Percentiles rank a stretch among this genome's conserved stretches.
These are phyloP conservation scores for Aplodontia rufa DNA, from an alignment of 2,113 vertebrate genomes.

Conservation along the genomic window DNA sequence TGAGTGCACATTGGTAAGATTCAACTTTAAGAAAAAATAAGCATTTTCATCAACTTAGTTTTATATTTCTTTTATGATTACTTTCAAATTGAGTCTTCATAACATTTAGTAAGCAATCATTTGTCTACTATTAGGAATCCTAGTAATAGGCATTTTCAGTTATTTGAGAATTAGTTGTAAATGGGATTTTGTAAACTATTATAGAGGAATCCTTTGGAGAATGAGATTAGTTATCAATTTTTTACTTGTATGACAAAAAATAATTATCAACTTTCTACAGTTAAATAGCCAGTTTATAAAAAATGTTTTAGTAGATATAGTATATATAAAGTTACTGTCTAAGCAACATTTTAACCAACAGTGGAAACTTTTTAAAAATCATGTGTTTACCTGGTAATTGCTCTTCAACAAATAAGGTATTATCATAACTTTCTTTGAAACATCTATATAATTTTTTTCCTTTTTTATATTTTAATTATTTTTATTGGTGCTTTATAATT, in stretches of 20 bases:
- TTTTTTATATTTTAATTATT: no score
- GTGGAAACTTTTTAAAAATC: background rate
- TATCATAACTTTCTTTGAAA: background rate
- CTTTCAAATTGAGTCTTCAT: background rate
- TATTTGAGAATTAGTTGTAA: slow-evolving; percentile 23
- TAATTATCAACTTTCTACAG: background rate
- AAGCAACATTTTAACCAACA: background rate
- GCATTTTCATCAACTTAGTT: background rate
- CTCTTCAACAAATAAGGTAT: background rate
- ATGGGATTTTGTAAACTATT: slow-evolving; percentile 28
- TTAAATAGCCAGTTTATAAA: background rate
- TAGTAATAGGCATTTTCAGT: background rate
- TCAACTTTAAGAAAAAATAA: background rate
- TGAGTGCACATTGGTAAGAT: background rate
- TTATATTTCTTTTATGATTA: slow-evolving; percentile 37
- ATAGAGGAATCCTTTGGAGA: background rate
- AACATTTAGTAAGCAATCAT: slow-evolving; percentile 11
- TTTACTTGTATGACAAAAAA: background rate
- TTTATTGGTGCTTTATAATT: no score
- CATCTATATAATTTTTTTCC: background rate
- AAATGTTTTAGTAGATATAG: background rate
- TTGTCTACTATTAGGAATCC: background rate
- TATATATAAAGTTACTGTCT: background rate
- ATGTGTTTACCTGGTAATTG: background rate
- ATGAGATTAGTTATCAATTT: background rate